phyloP scores from a whole-genome alignment of 2,797 vertebrate species.

The Falco cherrug region DNA sequence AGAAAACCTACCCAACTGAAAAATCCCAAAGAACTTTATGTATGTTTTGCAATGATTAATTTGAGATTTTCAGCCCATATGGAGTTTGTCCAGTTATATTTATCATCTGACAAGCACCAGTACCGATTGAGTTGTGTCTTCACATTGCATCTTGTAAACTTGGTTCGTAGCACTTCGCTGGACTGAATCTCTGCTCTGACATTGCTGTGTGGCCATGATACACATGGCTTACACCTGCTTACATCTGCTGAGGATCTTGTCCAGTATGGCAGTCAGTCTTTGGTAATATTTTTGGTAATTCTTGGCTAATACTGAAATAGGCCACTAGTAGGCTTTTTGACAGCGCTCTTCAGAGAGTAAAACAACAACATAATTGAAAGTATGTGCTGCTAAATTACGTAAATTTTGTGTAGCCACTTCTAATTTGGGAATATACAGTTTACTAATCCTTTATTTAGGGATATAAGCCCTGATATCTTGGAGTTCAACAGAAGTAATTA shows the following conservation, averaged over 20 bases:
- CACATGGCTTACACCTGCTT: background rate
- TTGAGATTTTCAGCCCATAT: background rate
- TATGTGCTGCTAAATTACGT: background rate
- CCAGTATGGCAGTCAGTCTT: background rate
- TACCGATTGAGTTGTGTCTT: background rate
- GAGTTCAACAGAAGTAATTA: background rate
- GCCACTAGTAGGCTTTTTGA: background rate
- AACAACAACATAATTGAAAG: background rate
- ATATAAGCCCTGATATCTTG: background rate
- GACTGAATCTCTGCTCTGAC: background rate
- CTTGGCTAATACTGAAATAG: background rate
- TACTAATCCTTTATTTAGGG: background rate
- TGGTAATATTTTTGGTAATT: background rate
- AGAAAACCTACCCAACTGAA: background rate
- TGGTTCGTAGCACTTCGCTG: background rate
- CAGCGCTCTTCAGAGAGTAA: background rate
- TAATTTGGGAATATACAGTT: background rate
- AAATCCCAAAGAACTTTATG: background rate
- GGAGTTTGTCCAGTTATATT: background rate
- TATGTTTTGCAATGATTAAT: background rate
- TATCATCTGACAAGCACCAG: background rate
- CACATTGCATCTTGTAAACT: background rate
- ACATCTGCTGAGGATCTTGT: background rate
- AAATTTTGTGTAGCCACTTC: background rate
- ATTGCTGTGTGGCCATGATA: background rate